These are phyloP conservation scores for Otus sunia DNA, from an alignment of 2,113 vertebrate genomes.

Conservation along the genomic window DNA sequence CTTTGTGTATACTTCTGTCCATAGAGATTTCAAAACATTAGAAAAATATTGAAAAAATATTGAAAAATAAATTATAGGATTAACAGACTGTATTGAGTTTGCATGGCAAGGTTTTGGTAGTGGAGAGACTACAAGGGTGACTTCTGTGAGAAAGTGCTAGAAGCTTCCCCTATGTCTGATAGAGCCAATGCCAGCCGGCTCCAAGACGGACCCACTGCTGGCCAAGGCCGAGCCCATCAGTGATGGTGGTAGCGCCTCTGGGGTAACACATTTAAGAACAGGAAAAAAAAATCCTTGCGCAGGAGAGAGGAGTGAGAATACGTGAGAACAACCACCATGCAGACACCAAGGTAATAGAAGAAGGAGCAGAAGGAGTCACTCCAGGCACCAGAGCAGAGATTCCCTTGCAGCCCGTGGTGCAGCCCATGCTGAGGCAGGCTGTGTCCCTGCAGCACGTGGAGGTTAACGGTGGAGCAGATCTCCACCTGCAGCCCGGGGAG, in stretches of 20 bases:
- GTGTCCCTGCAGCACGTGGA: background rate
- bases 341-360: background rate
- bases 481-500: background rate
- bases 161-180: background rate
- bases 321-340: too few species aligned
- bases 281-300: too few species aligned
- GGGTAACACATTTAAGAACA: accelerated
- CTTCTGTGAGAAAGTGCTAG: background rate
- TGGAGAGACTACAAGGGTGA: background rate
- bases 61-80: background rate
- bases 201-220: background rate
- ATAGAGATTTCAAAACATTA: background rate
- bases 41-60: background rate
- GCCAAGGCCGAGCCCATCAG: too few species aligned
- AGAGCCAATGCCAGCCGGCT: background rate
- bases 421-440: background rate
- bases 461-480: too few species aligned
- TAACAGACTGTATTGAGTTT: background rate
- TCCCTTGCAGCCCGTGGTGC: background rate
- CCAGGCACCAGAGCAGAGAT: background rate
- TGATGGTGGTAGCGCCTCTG: background rate
- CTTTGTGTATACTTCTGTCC: background rate
- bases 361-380: background rate
- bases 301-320: background rate
- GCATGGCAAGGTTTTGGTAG: background rate